Percentiles rank a stretch among this genome's conserved stretches.
Conservation (phyloP, 2,113 vertebrate species). For the Cygnus atratus region DNA sequence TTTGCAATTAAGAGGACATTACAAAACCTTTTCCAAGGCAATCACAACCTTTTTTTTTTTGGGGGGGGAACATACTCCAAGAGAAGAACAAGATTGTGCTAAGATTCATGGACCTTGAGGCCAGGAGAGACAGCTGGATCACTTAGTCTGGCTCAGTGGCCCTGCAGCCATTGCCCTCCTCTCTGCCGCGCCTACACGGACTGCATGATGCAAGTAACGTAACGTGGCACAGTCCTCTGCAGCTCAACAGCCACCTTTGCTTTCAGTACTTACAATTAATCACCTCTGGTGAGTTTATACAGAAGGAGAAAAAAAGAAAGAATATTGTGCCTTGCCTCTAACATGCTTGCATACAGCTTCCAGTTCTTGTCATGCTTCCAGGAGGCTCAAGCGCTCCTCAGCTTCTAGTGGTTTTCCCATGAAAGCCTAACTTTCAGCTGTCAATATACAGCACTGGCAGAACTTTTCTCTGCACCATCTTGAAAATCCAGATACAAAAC, state of each 20-base stretch:
- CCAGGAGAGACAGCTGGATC: not conserved
- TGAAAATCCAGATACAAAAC: not conserved
- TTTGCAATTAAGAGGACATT: not conserved
- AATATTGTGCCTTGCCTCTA: not conserved
- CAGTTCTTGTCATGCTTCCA: not conserved
- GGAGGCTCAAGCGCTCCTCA: not conserved
- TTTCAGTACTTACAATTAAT: not conserved
- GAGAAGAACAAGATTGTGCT: not conserved
- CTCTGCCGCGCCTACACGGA: not conserved
- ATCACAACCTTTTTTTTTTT: not conserved
- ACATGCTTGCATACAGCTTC: not conserved
- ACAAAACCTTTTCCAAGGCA: not conserved
- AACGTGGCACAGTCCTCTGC: not conserved
- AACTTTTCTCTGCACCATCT: not conserved
- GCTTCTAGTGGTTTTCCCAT: not conserved
- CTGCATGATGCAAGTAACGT: accelerated
- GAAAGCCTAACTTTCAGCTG: not conserved
- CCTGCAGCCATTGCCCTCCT: not conserved
- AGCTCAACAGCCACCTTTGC: not conserved
- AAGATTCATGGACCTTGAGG: not conserved
- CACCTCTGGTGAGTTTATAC: not conserved
- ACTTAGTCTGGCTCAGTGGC: not conserved
- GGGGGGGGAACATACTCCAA: not conserved
- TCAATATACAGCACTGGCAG: not conserved
- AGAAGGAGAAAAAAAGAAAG: not conserved